These are phyloP conservation scores for Sander vitreus DNA, from an alignment of 2,113 vertebrate genomes.

Conservation along the genomic window DNA sequence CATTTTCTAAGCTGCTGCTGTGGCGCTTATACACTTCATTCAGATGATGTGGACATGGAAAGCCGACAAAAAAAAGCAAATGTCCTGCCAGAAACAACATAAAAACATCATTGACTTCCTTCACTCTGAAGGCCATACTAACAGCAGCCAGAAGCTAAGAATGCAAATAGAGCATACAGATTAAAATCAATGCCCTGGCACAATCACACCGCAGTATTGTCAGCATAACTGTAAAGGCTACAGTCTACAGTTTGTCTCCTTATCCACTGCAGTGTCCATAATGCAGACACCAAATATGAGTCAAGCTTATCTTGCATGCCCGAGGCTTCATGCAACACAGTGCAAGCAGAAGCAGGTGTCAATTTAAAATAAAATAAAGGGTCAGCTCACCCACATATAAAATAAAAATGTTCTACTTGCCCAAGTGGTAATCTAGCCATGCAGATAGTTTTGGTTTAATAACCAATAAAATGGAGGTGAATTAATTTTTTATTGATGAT, in stretches of 20 bases:
- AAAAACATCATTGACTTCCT: constrained; percentile 44
- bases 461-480: not conserved
- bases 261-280: constrained; percentile 17
- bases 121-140: constrained; percentile 3
- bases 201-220: constrained; percentile 29
- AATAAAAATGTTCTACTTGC: constrained; percentile 5
- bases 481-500: not conserved
- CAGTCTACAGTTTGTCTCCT: constrained; percentile 15
- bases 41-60: constrained; percentile 63
- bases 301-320: constrained; percentile 24
- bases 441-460: not conserved
- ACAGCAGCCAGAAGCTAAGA: constrained; percentile 35
- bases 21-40: constrained; percentile 57
- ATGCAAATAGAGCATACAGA: constrained; percentile 70
- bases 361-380: constrained; percentile 8
- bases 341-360: constrained; percentile 4
- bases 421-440: constrained; percentile 1
- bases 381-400: constrained; percentile 45
- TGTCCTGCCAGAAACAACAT: constrained; percentile 1
- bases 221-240: constrained; percentile 6
- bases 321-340: constrained; percentile 27
- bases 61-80: constrained; percentile 6
- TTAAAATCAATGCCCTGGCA: constrained; percentile 65
- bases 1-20: constrained; percentile 63
- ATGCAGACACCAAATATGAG: constrained; percentile 12